These are phyloP conservation scores for Cyrtorhinus lividipennis DNA, from an alignment of 1,140 invertebrate species.

Conservation along the genomic window DNA sequence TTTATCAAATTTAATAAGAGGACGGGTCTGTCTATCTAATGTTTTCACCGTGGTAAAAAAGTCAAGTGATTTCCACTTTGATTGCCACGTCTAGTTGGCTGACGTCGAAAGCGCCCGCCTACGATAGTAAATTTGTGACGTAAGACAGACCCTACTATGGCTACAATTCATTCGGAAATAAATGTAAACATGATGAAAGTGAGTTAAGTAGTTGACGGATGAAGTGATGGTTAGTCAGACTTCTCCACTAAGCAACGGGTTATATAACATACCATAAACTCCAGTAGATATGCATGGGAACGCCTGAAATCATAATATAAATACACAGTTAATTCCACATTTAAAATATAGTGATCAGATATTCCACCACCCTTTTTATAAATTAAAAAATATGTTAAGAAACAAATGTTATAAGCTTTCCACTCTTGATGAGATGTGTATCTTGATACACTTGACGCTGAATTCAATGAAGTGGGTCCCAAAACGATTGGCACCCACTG, in stretches of 20 bases:
- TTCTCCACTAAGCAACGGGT: too few species aligned
- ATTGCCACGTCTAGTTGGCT: too few species aligned
- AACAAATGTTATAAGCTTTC: not conserved
- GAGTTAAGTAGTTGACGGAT: not conserved
- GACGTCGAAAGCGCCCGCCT: too few species aligned
- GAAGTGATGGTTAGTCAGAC: not conserved
- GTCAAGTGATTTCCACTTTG: too few species aligned
- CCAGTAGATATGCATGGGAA: slow-evolving; percentile 81
- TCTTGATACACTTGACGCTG: not conserved
- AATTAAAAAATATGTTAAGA: not conserved
- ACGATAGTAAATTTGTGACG: not conserved
- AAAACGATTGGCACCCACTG: not conserved
- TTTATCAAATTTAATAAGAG: not conserved
- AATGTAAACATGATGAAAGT: not conserved
- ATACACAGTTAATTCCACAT: not conserved
- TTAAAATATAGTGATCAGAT: not conserved
- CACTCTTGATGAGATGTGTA: not conserved
- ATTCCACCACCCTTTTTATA: not conserved
- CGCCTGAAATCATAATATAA: slow-evolving; percentile 30
- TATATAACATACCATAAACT: slow-evolving; percentile 47
- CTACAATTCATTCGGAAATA: not conserved
- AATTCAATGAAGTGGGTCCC: not conserved
- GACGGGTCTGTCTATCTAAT: not conserved
- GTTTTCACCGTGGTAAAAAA: too few species aligned
- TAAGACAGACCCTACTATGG: not conserved